Evolutionary conservation across 2,113 vertebrate genomes (phyloP).

Genomic region (Gymnorhina tibicen): DNA sequence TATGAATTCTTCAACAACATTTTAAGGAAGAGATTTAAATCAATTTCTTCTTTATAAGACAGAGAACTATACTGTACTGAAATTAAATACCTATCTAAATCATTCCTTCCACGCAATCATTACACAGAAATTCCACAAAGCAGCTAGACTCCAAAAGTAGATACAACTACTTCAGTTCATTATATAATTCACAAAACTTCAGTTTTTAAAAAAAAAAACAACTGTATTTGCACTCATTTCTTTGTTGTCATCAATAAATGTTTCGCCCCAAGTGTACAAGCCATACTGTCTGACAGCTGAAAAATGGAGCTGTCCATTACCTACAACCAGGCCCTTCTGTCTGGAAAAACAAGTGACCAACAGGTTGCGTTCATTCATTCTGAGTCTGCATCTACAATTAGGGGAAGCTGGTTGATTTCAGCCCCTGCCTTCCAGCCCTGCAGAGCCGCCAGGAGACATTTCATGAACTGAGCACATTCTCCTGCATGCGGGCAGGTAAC

Average conservation of each 20-base stretch:
- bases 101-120: background rate
- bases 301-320: background rate
- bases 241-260: background rate
- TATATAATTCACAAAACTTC: background rate
- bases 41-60: background rate
- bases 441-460: background rate
- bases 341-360: background rate
- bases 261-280: background rate
- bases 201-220: background rate
- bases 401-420: background rate
- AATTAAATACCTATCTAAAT: background rate
- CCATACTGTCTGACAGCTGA: background rate
- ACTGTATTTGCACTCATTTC: background rate
- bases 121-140: background rate
- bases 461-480: background rate
- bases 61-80: background rate
- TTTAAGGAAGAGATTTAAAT: background rate
- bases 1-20: background rate
- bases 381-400: background rate
- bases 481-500: background rate
- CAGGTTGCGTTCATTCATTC: background rate
- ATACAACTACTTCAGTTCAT: background rate
- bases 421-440: background rate
- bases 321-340: background rate
- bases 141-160: background rate